These are phyloP conservation scores for Microcebus tavaratra DNA, from an alignment of 2,113 vertebrate species.

Conservation along the genomic window DNA sequence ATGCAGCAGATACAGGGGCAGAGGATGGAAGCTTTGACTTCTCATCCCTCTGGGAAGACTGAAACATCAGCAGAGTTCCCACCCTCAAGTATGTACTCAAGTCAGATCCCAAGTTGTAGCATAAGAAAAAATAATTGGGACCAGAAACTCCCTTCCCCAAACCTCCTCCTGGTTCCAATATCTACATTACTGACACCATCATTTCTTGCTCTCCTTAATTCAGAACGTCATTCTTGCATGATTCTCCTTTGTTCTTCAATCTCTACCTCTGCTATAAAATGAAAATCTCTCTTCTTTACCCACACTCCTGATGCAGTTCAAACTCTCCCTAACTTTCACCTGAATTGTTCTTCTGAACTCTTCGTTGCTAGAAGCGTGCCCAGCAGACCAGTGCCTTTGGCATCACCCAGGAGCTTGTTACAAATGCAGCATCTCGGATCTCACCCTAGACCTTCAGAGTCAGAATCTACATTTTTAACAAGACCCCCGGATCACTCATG, in stretches of 20 bases:
- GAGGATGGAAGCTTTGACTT: background rate
- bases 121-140: background rate
- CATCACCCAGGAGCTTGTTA: background rate
- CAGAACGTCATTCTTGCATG: background rate
- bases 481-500: accelerated
- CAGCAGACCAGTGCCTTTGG: background rate
- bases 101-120: background rate
- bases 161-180: background rate
- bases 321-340: background rate
- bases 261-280: background rate
- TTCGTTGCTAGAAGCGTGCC: background rate
- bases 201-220: background rate
- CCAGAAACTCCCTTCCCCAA: background rate
- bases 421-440: background rate
- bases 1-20: background rate
- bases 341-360: background rate
- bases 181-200: background rate
- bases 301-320: background rate
- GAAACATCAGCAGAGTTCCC: background rate
- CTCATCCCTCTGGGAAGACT: background rate
- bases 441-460: background rate
- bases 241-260: background rate
- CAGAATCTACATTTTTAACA: background rate
- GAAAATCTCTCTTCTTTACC: background rate
- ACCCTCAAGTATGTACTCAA: background rate